Conservation (phyloP, 2,888 invertebrate genomes). For the Volucella inanis region DNA sequence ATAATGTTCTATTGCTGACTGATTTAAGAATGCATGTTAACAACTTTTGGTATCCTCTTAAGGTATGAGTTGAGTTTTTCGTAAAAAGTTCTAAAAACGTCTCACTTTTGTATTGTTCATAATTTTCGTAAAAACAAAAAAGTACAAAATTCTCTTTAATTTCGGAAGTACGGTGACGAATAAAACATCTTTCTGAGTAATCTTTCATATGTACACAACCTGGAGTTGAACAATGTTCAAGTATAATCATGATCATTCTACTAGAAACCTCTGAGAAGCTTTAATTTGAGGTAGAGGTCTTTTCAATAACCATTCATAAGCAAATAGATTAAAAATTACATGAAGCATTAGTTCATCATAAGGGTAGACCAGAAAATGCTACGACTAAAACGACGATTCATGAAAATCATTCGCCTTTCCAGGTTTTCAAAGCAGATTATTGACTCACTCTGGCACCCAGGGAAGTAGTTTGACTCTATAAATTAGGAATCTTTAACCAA, state of each 20-base stretch:
- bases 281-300: too few species aligned
- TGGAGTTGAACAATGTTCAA: neutral
- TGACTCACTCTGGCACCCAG: too few species aligned
- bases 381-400: too few species aligned
- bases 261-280: too few species aligned
- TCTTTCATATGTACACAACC: constrained; percentile 15
- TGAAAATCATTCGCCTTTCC: too few species aligned
- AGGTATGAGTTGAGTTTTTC: neutral
- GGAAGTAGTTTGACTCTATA: too few species aligned
- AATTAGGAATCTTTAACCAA: too few species aligned
- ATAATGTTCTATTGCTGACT: neutral
- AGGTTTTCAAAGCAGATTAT: too few species aligned
- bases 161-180: constrained; percentile 2
- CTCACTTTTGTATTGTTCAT: constrained; percentile 5
- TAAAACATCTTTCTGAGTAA: constrained; percentile 10
- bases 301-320: too few species aligned
- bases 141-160: constrained; percentile 16
- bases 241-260: neutral
- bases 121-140: constrained; percentile 5
- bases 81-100: neutral
- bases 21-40: neutral
- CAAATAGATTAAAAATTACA: too few species aligned
- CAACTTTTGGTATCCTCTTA: constrained; percentile 22
- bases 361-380: too few species aligned
- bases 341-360: too few species aligned